These are phyloP conservation scores for Lerista edwardsae DNA, from an alignment of 2,797 vertebrate genomes.

Conservation along the genomic window DNA sequence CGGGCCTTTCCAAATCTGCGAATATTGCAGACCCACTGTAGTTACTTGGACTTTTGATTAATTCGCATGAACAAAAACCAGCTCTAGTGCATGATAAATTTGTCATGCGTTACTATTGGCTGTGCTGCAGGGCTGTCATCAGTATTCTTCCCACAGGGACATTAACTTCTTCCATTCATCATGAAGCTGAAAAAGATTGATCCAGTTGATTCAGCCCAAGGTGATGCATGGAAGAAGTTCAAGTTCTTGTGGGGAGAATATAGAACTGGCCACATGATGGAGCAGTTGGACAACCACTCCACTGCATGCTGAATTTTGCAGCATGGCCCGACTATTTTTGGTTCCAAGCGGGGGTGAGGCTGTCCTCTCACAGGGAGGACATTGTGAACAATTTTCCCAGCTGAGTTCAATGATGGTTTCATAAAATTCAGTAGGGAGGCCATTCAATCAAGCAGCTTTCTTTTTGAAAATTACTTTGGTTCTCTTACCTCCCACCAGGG, in stretches of 20 bases:
- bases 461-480: slow-evolving; percentile 20
- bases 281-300: not conserved
- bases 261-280: slow-evolving; percentile 14
- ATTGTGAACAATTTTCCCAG: slow-evolving; percentile 9
- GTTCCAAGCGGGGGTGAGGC: not conserved
- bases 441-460: slow-evolving; percentile 9
- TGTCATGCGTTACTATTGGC: not conserved
- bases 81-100: not conserved
- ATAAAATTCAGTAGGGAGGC: slow-evolving; percentile 20
- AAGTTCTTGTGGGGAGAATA: not conserved
- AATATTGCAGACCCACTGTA: too few species aligned
- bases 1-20: too few species aligned
- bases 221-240: not conserved
- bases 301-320: not conserved
- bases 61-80: not conserved
- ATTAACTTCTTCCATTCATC: not conserved
- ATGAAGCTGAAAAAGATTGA: not conserved
- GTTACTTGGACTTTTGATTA: not conserved
- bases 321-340: not conserved
- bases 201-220: not conserved
- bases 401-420: slow-evolving; percentile 16
- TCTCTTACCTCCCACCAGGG: not conserved
- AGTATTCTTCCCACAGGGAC: not conserved
- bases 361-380: not conserved
- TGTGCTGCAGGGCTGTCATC: not conserved